Base-by-base conservation (phyloP, 2,888 invertebrate species). In the Coremacera marginata region DNA sequence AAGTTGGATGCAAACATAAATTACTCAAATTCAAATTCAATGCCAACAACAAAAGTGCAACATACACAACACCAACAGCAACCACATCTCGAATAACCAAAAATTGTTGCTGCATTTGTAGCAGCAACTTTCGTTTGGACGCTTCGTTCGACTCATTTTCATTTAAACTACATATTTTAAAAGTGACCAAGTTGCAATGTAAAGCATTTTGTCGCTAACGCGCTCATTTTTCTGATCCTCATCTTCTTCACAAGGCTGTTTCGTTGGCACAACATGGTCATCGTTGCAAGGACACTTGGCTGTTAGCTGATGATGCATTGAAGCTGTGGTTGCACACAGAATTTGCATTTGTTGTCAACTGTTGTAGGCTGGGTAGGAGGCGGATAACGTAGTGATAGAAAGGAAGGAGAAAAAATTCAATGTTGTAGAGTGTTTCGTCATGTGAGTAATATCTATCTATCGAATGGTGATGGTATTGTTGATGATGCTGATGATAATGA, bases 261-360 rank as follows among this genome's bases (percentile, higher is more conserved):
- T 62, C n/a, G 31, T 34, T 63, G 27, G 63, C n/a, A 34, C 63
- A 63, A 63, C 34, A 63, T 3, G 19, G 22, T 19, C 19, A 11
- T 55, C 19, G 22, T 55, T 55, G n/a, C 22, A 55, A 55, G 7
- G n/a, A n/a, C 55, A 19, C 19, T 55, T 55, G 2, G n/a, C 22
- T 55, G 14, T 44, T 44, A 44, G 44, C 44, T 55, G 22, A 19
- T 22, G 60, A 71, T 71, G 57, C 71, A 71, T 57, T 25, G 57
- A 22, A 14, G 71, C 71, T 71, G 71, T 57, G 71, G 71, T 71
- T 71, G 44, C 71, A 70, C 71, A 57, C 71, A 60, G 60, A n/a
- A 63, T 60, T 71, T 70, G 70, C 55, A 55, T 52, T 70, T 70
- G 55, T 55, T 52, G 68, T 27, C 27, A 5, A 27, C 27, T 60